Evolutionary conservation across 2,113 vertebrate species (phyloP), one percentile per base, ranked within the genome.

Genomic region (Otus sunia): DNA sequence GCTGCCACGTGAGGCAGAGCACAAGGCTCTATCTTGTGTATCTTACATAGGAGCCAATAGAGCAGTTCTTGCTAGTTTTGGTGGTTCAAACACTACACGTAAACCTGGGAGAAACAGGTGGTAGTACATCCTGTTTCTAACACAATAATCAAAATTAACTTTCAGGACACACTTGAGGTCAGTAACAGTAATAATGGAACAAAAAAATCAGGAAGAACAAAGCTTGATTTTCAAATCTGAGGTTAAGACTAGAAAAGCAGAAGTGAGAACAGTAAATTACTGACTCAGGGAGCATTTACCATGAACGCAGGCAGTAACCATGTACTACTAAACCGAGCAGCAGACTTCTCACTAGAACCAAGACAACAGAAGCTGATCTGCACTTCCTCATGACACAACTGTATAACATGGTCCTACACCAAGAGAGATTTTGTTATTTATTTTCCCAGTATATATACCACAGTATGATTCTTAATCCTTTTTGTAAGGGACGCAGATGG

Each of bases 181-280:
- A 72, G 41, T 60, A 91, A 75, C 60, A 60, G 29, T 41, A 74
- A 88, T 74, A 92, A 93, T 9, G 21, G 11, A 96, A 17, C 13
- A 71, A 92, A 92, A 91, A 77, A 67, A 36, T 73, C 88, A 95
- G 86, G 89, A 97, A 96, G 60, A 95, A 29, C 47, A 78, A 84
- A 87, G n/a, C 52, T 69, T 93, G 76, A 93, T 89, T 97, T 96
- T 91, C n/a, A 77, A 86, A 92, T 93, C 45, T 49, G 45, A 75
- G 81, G 56, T 92, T 93, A 82, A 84, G 81, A 97, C 96, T 94
- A 96, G 92, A 94, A 92, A 92, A 94, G 63, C 89, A 94, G 90
- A 92, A 79, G 45, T 68, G 47, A 93, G 66, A 92, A 87, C 10
- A 73, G 74, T 69, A 78, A 83, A 86, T 36, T 84, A 92, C 49